Conservation (phyloP, 2,797 vertebrate species). For the Echeneis naucrates region DNA sequence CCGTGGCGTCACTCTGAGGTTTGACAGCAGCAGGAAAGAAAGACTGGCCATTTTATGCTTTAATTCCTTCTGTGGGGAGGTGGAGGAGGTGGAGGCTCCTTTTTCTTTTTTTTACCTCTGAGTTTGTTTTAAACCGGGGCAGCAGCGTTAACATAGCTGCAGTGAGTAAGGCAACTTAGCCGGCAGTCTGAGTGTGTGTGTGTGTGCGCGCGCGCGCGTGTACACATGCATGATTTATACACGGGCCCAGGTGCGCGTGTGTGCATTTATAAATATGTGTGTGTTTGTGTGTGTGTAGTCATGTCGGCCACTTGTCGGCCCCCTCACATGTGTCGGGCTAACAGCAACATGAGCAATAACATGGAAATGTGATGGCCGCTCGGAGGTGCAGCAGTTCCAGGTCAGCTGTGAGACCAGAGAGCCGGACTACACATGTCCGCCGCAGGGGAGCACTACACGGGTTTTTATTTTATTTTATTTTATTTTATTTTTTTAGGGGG, state of each 20-base stretch:
- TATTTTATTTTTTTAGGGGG: too few species aligned
- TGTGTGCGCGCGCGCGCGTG: too few species aligned
- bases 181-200: conserved; percentile 38
- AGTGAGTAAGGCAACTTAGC: conserved; percentile 75
- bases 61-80: too few species aligned
- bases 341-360: conserved; percentile 21
- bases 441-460: not conserved
- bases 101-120: too few species aligned
- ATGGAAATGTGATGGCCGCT: conserved; percentile 56
- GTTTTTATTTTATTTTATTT: too few species aligned
- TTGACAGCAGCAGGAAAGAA: conserved; percentile 31
- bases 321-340: conserved; percentile 19
- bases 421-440: not conserved
- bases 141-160: conserved; percentile 63
- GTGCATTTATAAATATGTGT: not conserved
- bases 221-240: conserved; percentile 39
- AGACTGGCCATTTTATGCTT: conserved; percentile 18
- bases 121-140: conserved; percentile 58
- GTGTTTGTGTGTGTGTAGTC: conserved; percentile 1
- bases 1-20: conserved; percentile 30
- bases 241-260: conserved; percentile 27
- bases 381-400: conserved; percentile 54
- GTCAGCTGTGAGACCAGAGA: conserved; percentile 50
- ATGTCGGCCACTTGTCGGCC: conserved; percentile 21
- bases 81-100: too few species aligned